These are phyloP conservation scores for Pseudopodoces humilis DNA, from an alignment of 2,113 vertebrate genomes.

Conservation along the genomic window DNA sequence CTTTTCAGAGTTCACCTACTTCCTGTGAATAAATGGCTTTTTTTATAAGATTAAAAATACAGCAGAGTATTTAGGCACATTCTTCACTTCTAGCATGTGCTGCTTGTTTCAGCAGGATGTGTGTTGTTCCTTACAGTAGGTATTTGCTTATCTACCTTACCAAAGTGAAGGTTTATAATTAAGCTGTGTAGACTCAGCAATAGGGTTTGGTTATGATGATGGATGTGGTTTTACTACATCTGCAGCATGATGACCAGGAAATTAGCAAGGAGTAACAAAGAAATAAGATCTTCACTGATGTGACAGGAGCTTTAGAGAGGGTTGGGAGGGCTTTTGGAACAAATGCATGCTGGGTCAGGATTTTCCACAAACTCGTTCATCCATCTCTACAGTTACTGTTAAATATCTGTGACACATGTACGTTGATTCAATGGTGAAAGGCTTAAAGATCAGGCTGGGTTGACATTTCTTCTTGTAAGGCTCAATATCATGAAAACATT, in stretches of 20 bases:
- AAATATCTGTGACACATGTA: background rate
- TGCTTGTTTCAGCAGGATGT: background rate
- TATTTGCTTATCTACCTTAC: background rate
- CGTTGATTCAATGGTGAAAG: slow-evolving; percentile 33
- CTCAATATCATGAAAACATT: slow-evolving; percentile 74
- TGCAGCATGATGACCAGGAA: background rate
- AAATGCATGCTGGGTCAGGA: background rate
- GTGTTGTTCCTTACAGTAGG: background rate
- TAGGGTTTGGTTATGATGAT: background rate
- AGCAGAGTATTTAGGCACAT: background rate
- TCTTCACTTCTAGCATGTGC: background rate
- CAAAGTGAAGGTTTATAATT: background rate
- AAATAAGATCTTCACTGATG: background rate
- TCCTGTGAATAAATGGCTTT: background rate
- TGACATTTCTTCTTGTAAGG: slow-evolving; percentile 69
- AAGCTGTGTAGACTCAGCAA: background rate
- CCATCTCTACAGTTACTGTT: slow-evolving; percentile 18
- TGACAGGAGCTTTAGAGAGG: background rate
- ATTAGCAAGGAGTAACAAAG: background rate
- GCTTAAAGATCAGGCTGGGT: slow-evolving; percentile 37
- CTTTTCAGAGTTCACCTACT: background rate
- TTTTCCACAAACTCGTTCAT: slow-evolving; percentile 11
- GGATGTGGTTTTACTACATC: background rate
- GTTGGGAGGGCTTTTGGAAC: background rate
- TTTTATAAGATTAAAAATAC: background rate